phyloP scores from a whole-genome alignment of 2,888 invertebrate genomes.

The Pandemis cinnamomeana region DNA sequence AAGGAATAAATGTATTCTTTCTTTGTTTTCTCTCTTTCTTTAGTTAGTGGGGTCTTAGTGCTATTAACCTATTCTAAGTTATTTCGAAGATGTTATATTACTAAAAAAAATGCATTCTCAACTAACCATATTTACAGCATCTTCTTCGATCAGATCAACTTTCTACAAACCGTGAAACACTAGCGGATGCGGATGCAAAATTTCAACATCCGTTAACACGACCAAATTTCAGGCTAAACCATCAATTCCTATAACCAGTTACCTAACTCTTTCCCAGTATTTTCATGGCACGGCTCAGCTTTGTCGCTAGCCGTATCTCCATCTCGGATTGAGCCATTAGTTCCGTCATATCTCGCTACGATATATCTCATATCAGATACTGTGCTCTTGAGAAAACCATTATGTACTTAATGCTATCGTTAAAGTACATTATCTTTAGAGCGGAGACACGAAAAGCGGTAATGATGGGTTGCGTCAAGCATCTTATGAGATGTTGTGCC shows the following conservation, averaged over 20 bases:
- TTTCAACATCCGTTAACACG: not conserved
- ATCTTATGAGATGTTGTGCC: conserved; percentile 45
- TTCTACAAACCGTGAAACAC: not conserved
- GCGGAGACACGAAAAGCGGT: conserved; percentile 40
- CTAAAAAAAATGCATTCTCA: not conserved
- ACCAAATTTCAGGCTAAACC: not conserved
- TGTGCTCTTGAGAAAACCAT: conserved; percentile 41
- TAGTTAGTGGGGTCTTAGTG: too few species aligned
- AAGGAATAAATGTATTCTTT: too few species aligned
- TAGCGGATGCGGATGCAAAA: not conserved
- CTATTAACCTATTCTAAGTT: too few species aligned
- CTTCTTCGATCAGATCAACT: not conserved
- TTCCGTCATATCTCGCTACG: conserved; percentile 40
- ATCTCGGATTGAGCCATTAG: conserved; percentile 41
- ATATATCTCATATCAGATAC: conserved; percentile 38
- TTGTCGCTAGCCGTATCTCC: conserved; percentile 35
- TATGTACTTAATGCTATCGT: conserved; percentile 43
- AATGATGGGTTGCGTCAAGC: conserved; percentile 34
- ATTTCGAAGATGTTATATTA: too few species aligned
- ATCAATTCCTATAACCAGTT: not conserved
- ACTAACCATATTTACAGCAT: not conserved
- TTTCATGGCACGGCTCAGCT: not conserved
- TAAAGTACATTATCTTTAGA: conserved; percentile 40
- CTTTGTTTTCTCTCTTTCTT: too few species aligned
- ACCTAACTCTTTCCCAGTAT: conserved; percentile 1